Conservation (phyloP, 2,797 vertebrate species). For the Sphenodon punctatus region DNA sequence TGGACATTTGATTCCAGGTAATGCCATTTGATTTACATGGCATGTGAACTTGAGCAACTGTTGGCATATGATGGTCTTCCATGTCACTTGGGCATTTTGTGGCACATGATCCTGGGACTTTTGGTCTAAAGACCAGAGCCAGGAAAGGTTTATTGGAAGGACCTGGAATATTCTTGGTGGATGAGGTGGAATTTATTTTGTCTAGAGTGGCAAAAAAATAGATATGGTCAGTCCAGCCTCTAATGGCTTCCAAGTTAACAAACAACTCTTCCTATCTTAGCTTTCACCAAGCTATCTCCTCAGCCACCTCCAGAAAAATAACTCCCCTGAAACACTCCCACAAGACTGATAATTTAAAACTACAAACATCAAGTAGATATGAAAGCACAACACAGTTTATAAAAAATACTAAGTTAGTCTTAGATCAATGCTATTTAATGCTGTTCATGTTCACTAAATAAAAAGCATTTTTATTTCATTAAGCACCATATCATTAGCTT, state of each 20-base stretch:
- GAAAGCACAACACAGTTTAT: background rate
- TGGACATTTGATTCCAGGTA: no score
- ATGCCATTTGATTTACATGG: no score
- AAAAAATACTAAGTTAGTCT: background rate
- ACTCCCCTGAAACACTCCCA: background rate
- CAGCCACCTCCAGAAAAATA: background rate
- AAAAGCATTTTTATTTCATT: background rate
- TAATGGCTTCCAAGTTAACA: background rate
- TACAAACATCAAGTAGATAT: accelerated
- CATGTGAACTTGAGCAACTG: no score
- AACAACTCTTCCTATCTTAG: background rate
- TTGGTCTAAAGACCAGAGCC: no score
- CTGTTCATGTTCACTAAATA: background rate
- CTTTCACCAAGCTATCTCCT: background rate
- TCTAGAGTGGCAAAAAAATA: no score
- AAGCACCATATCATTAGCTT: background rate
- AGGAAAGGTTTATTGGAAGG: no score
- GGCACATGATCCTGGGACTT: no score
- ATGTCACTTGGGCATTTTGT: no score
- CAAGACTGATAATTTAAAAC: background rate
- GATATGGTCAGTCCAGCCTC: no score
- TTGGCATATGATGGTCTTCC: no score
- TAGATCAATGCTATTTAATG: background rate
- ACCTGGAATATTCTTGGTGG: no score
- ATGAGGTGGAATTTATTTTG: no score